A percentile compares a stretch with the other conserved stretches of the same genome.
These are phyloP conservation scores for Perdita meconis DNA, from an alignment of 2,888 invertebrate genomes.

Conservation along the genomic window DNA sequence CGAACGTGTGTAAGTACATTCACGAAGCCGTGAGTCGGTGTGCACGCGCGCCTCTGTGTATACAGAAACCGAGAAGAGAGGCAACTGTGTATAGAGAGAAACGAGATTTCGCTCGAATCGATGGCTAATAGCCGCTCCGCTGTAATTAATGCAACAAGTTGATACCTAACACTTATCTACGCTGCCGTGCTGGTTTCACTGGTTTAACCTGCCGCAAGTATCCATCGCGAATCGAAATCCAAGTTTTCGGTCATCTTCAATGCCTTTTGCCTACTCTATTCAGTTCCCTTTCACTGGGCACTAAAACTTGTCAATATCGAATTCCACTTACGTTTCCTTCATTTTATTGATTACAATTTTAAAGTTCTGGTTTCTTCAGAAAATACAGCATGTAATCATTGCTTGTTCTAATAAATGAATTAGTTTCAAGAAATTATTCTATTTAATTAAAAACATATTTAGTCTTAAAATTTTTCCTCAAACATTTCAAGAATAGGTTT, in stretches of 20 bases:
- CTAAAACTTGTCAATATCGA: background rate
- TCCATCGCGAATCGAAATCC: slow-evolving; percentile 37
- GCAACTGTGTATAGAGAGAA: slow-evolving; percentile 69
- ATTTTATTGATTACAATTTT: background rate
- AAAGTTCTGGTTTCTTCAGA: background rate
- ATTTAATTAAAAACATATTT: too few relatives aligned
- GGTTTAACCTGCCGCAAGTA: slow-evolving; percentile 62
- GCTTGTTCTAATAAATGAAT: too few relatives aligned
- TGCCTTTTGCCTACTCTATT: background rate
- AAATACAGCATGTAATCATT: too few relatives aligned
- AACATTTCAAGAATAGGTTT: too few relatives aligned
- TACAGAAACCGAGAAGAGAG: slow-evolving; percentile 70
- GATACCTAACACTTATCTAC: slow-evolving; percentile 82
- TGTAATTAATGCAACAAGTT: slow-evolving; percentile 85
- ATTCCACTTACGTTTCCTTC: background rate
- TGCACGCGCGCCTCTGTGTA: slow-evolving; percentile 44
- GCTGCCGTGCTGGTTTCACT: slow-evolving; percentile 64
- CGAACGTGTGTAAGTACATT: slow-evolving; percentile 43
- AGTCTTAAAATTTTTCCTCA: too few relatives aligned
- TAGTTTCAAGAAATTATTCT: too few relatives aligned
- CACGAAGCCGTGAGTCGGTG: slow-evolving; percentile 24
- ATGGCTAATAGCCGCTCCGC: slow-evolving; percentile 82
- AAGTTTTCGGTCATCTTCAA: slow-evolving; percentile 25
- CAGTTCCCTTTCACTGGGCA: too few relatives aligned
- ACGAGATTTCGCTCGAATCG: slow-evolving; percentile 81